phyloP scores from a whole-genome alignment of 1,140 invertebrate species.

The Dufourea novaeangliae region DNA sequence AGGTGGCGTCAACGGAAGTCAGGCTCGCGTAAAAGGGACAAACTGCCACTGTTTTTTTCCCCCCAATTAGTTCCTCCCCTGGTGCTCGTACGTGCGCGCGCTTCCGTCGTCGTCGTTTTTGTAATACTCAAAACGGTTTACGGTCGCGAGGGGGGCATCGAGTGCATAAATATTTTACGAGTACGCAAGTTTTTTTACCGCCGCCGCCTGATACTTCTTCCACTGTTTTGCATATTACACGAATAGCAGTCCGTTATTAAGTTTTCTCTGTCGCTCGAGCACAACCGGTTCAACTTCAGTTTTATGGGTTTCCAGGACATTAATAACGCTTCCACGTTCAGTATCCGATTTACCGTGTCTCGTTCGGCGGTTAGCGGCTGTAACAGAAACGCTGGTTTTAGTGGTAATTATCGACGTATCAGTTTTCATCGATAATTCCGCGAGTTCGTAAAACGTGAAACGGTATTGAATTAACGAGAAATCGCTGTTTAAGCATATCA shows the following conservation, averaged over 20 bases:
- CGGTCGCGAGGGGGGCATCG: not conserved
- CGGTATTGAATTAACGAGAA: no score
- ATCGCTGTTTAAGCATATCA: no score
- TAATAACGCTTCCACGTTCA: not conserved
- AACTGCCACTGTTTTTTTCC: not conserved
- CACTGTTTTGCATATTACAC: constrained; percentile 1
- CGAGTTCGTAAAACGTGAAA: no score
- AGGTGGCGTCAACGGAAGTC: not conserved
- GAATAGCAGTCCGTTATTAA: constrained; percentile 10
- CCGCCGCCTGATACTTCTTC: not conserved
- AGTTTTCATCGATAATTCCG: constrained; percentile 11
- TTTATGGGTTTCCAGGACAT: not conserved
- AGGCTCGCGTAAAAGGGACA: not conserved
- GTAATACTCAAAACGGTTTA: constrained; percentile 2
- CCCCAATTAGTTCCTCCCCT: not conserved
- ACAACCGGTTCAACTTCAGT: not conserved
- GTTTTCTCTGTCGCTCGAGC: not conserved
- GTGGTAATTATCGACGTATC: not conserved
- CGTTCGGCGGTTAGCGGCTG: not conserved
- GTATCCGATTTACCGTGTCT: not conserved
- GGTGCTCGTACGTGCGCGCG: no score
- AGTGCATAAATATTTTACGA: constrained; percentile 27
- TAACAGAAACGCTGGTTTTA: not conserved
- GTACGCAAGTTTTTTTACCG: constrained; percentile 5
- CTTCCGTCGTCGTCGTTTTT: not conserved